These are phyloP conservation scores for Chloropsis cyanopogon DNA, from an alignment of 2,113 vertebrate genomes.

Conservation along the genomic window DNA sequence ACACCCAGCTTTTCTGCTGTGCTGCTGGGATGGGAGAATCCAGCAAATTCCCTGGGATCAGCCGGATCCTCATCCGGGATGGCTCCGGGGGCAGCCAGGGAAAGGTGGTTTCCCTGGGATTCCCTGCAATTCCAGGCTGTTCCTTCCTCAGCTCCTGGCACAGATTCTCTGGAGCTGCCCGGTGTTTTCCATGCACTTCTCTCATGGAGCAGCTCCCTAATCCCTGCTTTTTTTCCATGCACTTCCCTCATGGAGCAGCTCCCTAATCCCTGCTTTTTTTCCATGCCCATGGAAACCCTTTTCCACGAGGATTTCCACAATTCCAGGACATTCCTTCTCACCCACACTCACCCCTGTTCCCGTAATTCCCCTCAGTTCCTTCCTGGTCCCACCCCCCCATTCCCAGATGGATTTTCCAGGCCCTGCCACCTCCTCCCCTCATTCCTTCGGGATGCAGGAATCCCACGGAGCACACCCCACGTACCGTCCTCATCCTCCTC, in stretches of 20 bases:
- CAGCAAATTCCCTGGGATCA: constrained; percentile 40
- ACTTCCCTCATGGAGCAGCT: neutral
- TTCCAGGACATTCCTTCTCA: neutral
- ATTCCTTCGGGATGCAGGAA: neutral
- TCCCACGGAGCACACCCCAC: neutral
- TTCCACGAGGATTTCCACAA: neutral
- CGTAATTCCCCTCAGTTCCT: neutral
- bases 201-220: neutral
- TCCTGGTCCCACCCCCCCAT: neutral
- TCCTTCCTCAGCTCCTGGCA: neutral
- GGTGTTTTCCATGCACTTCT: neutral
- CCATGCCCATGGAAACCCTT: neutral
- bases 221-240: neutral
- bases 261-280: neutral
- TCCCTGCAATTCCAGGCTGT: neutral
- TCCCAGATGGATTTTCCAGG: neutral
- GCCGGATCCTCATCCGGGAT: neutral
- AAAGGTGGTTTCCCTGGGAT: neutral
- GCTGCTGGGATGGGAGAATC: constrained; percentile 4
- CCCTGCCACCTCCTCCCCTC: neutral
- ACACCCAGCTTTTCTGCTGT: constrained; percentile 40
- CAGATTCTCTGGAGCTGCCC: neutral
- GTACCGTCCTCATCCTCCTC: constrained; percentile 88
- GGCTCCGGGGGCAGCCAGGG: neutral
- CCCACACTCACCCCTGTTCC: neutral